phyloP scores from a whole-genome alignment of 2,113 vertebrate genomes.

The Recurvirostra avosetta region DNA sequence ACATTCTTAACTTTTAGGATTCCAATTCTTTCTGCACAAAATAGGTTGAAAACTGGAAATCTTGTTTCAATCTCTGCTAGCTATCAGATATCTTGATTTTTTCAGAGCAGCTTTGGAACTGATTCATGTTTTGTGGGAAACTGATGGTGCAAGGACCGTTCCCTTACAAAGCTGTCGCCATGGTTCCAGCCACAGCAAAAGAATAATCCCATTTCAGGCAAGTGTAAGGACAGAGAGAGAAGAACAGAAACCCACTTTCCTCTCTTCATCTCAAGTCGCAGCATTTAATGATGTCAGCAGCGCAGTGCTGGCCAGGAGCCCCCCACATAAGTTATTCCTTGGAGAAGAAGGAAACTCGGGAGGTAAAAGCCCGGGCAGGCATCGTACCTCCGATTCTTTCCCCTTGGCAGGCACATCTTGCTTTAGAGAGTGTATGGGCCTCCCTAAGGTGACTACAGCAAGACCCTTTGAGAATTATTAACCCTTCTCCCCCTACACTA shows the following conservation, averaged over 20 bases:
- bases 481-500: not conserved
- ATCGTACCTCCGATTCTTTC: not conserved
- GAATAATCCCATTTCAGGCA: not conserved
- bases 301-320: not conserved
- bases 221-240: not conserved
- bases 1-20: not conserved
- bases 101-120: not conserved
- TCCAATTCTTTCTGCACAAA: not conserved
- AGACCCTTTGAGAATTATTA: not conserved
- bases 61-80: not conserved
- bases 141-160: not conserved
- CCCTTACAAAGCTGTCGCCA: not conserved
- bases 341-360: not conserved
- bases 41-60: not conserved
- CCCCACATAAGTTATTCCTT: accelerated
- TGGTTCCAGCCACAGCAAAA: not conserved
- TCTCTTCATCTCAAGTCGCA: not conserved
- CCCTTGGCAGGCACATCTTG: not conserved
- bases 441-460: not conserved
- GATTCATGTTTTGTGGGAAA: not conserved
- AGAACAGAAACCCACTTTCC: not conserved
- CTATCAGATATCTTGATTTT: not conserved
- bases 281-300: not conserved
- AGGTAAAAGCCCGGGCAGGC: not conserved
- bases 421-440: not conserved